Evolutionary conservation across 2,888 invertebrate species (phyloP).

Genomic region (Ferdinandea cuprea): DNA sequence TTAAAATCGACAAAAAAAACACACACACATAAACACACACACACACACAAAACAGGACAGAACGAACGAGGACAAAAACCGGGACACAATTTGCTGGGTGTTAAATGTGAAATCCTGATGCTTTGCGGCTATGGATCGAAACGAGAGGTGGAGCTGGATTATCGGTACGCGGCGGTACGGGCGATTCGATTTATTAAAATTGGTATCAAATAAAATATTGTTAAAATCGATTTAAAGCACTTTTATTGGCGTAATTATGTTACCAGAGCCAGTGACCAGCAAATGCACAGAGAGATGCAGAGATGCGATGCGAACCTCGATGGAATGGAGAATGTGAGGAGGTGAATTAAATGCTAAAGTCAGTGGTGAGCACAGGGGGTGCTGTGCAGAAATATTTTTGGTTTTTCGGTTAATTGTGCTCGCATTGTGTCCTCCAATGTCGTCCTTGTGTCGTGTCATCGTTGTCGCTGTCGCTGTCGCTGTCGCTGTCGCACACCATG

Average conservation of each 20-base stretch:
- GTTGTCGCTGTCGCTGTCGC: neutral
- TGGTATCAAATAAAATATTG: conserved; percentile 75
- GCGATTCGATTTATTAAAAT: conserved; percentile 74
- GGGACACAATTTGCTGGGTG: conserved; percentile 72
- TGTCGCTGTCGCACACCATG: conserved; percentile 29
- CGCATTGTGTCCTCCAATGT: conserved; percentile 47
- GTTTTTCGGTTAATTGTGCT: conserved; percentile 68
- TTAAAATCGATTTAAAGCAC: conserved; percentile 74
- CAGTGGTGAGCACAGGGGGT: too few relatives aligned
- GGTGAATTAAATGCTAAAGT: conserved; percentile 62
- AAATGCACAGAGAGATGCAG: too few relatives aligned
- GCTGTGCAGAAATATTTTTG: conserved; percentile 43
- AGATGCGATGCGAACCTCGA: too few relatives aligned
- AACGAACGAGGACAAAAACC: conserved; percentile 62
- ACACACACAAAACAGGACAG: too few relatives aligned
- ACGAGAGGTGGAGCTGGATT: neutral
- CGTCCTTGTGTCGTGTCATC: neutral
- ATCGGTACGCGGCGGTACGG: conserved; percentile 36
- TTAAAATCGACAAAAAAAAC: conserved; percentile 61
- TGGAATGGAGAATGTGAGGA: neutral
- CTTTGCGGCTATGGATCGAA: conserved; percentile 51
- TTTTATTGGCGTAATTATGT: conserved; percentile 75
- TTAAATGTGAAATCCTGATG: conserved; percentile 71
- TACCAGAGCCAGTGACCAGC: conserved; percentile 55
- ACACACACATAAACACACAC: too few relatives aligned